phyloP scores from a whole-genome alignment of 2,113 vertebrate species.

The Nestor notabilis region DNA sequence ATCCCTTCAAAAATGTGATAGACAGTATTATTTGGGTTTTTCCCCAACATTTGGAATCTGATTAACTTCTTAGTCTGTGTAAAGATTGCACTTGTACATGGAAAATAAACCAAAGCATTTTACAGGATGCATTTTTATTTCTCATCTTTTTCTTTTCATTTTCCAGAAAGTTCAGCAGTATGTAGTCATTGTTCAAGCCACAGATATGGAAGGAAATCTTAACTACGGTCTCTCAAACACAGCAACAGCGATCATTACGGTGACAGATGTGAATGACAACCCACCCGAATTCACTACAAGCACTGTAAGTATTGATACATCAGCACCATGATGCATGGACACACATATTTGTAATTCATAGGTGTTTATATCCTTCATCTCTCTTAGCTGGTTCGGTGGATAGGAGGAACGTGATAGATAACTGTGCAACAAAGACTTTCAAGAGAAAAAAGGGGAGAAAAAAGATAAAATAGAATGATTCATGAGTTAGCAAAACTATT shows the following conservation, averaged over 20 bases:
- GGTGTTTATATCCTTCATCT: not conserved
- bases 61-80: not conserved
- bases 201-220: conserved; percentile 96
- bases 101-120: not conserved
- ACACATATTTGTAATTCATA: not conserved
- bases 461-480: not conserved
- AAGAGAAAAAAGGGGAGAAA: not conserved
- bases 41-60: not conserved
- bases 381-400: not conserved
- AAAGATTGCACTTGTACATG: not conserved
- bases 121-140: not conserved
- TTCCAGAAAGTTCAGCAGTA: conserved; percentile 96
- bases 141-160: not conserved
- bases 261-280: conserved; percentile 96
- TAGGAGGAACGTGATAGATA: not conserved
- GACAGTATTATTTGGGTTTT: not conserved
- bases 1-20: not conserved
- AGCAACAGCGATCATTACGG: conserved; percentile 90
- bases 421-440: not conserved
- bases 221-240: conserved; percentile 98
- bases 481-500: not conserved
- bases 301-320: conserved; percentile 81
- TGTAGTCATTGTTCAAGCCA: conserved; percentile 93
- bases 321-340: not conserved
- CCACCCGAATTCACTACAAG: conserved; percentile 90